Conservation (phyloP, 1,140 invertebrate species). For the Drosophila saltans region DNA sequence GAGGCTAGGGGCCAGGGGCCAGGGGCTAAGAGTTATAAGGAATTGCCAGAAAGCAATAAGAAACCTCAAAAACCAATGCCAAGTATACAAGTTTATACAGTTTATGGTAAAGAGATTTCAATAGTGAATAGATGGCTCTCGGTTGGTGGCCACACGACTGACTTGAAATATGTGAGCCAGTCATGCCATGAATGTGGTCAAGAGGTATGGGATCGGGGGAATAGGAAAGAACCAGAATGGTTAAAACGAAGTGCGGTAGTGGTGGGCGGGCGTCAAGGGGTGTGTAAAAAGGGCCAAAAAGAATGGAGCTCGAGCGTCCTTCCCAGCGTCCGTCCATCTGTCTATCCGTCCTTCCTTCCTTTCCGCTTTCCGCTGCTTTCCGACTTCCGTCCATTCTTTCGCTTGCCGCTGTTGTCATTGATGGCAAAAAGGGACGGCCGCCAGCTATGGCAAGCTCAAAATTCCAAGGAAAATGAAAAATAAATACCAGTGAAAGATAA, state of each 20-base stretch:
- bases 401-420: conserved; percentile 6
- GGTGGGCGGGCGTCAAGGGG: too few relatives aligned
- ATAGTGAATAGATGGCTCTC: conserved; percentile 1
- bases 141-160: conserved; percentile 12
- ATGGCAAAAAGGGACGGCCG: conserved; percentile 55
- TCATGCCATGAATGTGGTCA: conserved; percentile 35
- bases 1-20: not conserved
- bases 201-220: not conserved
- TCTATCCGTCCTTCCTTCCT: conserved; percentile 35
- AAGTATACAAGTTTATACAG: conserved; percentile 52
- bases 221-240: not conserved
- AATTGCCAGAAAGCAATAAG: not conserved
- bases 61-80: conserved; percentile 38
- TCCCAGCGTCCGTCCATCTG: not conserved
- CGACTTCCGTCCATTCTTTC: too few relatives aligned
- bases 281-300: conserved; percentile 10
- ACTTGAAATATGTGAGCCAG: conserved; percentile 39
- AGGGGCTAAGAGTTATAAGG: not conserved
- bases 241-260: too few relatives aligned
- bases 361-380: conserved; percentile 37
- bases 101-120: conserved; percentile 23
- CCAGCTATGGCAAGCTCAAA: conserved; percentile 41
- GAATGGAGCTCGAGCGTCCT: conserved; percentile 6
- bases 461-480: conserved; percentile 76
- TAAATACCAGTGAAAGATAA: conserved; percentile 61